A percentile compares a stretch with the other conserved stretches of the same genome.
Conservation (phyloP, 2,888 invertebrate species). For the Petrolisthes cinctipes region DNA sequence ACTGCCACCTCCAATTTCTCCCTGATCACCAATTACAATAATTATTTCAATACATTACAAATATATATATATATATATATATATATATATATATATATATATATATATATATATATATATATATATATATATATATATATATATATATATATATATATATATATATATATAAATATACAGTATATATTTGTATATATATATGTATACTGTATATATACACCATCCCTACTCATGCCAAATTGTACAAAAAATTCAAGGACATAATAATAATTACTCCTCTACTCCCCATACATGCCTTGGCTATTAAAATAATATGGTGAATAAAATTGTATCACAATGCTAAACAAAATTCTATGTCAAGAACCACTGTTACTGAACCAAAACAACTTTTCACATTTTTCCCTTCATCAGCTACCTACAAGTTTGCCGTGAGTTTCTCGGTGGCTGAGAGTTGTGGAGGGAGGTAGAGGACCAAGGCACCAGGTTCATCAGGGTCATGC, state of each 20-base stretch:
- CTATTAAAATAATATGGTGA: too few species aligned
- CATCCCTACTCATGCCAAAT: too few species aligned
- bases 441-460: constrained; percentile 89
- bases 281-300: too few species aligned
- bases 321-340: too few species aligned
- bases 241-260: too few species aligned
- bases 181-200: neutral
- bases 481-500: constrained; percentile 92
- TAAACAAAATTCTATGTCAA: too few species aligned
- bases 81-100: constrained; percentile 12
- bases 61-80: constrained; percentile 20
- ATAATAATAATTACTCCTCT: too few species aligned
- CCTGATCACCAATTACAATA: too few species aligned
- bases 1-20: too few species aligned
- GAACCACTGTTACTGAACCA: too few species aligned
- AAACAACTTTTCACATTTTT: neutral
- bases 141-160: constrained; percentile 11
- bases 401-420: constrained; percentile 70
- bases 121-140: neutral
- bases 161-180: too few species aligned
- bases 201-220: neutral
- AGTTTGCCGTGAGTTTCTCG: constrained; percentile 85
- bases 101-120: neutral
- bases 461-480: constrained; percentile 87
- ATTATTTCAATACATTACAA: neutral